Conservation (phyloP, 1,140 invertebrate species). For the Eubasilissa regina region DNA sequence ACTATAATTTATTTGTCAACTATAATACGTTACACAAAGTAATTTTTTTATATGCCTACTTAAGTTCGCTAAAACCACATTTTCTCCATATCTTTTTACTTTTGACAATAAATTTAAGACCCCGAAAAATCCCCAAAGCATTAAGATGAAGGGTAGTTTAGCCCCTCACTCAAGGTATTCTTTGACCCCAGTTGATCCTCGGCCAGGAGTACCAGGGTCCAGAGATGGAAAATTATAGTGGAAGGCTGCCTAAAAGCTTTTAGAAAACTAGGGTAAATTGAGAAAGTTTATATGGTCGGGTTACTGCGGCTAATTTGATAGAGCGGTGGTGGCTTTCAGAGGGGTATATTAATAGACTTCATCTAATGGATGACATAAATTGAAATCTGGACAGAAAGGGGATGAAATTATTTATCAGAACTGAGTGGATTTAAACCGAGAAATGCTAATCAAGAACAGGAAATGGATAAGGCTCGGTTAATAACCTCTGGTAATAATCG, state of each 20-base stretch:
- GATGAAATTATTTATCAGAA: too few relatives aligned
- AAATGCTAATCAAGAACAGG: too few relatives aligned
- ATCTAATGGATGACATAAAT: too few relatives aligned
- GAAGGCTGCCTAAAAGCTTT: slow-evolving; percentile 12
- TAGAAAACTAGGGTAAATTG: background rate
- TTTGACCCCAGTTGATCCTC: background rate
- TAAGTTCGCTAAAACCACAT: too few relatives aligned
- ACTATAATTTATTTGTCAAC: too few relatives aligned
- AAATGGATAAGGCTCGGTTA: too few relatives aligned
- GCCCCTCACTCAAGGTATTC: background rate
- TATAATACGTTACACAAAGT: too few relatives aligned
- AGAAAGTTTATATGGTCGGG: slow-evolving; percentile 5
- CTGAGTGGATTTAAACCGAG: too few relatives aligned
- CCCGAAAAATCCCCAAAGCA: background rate
- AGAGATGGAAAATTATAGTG: slow-evolving; percentile 4
- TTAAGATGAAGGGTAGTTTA: background rate
- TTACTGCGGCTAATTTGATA: slow-evolving; percentile 23
- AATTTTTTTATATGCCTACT: too few relatives aligned
- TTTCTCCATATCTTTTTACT: too few relatives aligned
- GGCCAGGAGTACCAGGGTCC: background rate
- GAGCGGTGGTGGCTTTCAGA: background rate
- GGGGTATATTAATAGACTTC: background rate
- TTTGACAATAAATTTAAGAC: background rate
- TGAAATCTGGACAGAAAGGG: too few relatives aligned
- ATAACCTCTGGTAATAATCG: too few relatives aligned